phyloP scores from a whole-genome alignment of 2,113 vertebrate genomes.

The Microcebus murinus region DNA sequence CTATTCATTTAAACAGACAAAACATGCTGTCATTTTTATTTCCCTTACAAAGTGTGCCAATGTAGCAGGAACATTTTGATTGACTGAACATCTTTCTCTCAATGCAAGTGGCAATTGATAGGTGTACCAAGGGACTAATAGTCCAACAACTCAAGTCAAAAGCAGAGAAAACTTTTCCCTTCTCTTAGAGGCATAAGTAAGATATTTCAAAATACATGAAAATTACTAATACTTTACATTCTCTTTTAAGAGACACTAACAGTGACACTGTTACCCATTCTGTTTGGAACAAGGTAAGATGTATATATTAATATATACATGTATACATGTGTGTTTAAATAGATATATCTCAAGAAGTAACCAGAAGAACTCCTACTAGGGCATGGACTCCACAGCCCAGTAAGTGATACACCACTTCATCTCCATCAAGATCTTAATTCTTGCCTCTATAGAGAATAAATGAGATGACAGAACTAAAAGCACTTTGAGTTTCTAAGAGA shows the following conservation, averaged over 20 bases:
- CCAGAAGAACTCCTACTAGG: neutral
- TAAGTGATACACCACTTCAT: neutral
- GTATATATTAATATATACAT: fast-evolving
- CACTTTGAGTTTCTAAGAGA: slow-evolving; percentile 24
- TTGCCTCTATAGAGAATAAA: slow-evolving; percentile 2
- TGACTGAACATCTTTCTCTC: slow-evolving; percentile 55
- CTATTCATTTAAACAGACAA: slow-evolving; percentile 66
- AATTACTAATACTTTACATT: slow-evolving; percentile 17
- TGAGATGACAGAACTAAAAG: slow-evolving; percentile 14
- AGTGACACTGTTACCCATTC: neutral
- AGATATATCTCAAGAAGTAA: neutral
- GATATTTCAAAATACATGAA: slow-evolving; percentile 26
- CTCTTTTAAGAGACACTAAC: slow-evolving; percentile 39
- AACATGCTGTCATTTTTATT: slow-evolving; percentile 79
- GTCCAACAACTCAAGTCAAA: slow-evolving; percentile 47
- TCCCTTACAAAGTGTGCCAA: slow-evolving; percentile 71
- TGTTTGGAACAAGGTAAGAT: slow-evolving; percentile 21
- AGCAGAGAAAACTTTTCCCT: slow-evolving; percentile 18
- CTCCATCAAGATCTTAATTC: neutral
- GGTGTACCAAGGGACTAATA: slow-evolving; percentile 37
- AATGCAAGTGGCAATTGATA: slow-evolving; percentile 45
- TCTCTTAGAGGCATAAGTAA: neutral
- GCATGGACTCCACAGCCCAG: neutral
- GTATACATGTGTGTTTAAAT: neutral
- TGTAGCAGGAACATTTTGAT: slow-evolving; percentile 61